phyloP scores from a whole-genome alignment of 2,888 invertebrate genomes.

The Eulithis testata region DNA sequence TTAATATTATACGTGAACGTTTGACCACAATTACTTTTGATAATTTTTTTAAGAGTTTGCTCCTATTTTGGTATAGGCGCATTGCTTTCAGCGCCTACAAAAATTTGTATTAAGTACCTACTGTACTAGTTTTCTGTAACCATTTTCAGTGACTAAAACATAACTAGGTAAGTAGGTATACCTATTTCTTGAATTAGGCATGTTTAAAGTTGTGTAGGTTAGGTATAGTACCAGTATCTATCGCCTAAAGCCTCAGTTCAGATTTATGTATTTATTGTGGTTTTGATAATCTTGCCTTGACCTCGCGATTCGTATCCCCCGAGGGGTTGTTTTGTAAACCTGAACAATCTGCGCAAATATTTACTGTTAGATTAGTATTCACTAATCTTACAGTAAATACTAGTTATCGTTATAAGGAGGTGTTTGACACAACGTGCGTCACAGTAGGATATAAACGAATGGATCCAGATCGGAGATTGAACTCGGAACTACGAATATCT shows the following conservation, averaged over 20 bases:
- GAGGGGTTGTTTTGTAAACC: background rate
- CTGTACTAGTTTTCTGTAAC: no score
- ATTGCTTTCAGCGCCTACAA: background rate
- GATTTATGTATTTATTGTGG: background rate
- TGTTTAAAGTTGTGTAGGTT: no score
- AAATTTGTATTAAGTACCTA: no score
- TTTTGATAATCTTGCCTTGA: background rate
- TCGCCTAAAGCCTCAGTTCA: no score
- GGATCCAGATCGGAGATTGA: background rate
- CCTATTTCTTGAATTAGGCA: no score
- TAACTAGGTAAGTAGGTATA: no score
- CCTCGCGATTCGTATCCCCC: background rate
- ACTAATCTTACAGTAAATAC: no score
- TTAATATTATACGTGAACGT: no score
- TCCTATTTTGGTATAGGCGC: conserved; percentile 5
- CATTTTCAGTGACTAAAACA: no score
- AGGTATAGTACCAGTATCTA: no score
- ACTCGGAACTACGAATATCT: background rate
- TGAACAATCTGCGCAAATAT: background rate
- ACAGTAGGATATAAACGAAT: background rate
- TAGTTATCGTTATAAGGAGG: conserved; percentile 3
- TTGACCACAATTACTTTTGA: no score
- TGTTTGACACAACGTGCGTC: conserved; percentile 1
- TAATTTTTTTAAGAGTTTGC: conserved; percentile 3
- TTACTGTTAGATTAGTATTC: background rate